A percentile compares a stretch with the other conserved stretches of the same genome.
These are phyloP conservation scores for Serrognathus titanus DNA, from an alignment of 2,888 invertebrate species.

Conservation along the genomic window DNA sequence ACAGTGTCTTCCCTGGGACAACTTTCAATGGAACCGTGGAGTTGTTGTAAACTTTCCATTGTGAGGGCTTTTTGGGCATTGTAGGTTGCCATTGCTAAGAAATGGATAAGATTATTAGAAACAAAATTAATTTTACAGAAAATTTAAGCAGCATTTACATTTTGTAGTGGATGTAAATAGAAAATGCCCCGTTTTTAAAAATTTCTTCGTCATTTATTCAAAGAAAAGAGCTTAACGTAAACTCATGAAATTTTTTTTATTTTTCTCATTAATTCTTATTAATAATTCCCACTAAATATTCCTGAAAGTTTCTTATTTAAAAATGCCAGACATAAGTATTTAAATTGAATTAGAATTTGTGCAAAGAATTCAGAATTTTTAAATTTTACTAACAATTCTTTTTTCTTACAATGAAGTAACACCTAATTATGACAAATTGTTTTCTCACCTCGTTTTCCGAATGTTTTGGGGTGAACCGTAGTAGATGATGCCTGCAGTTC, in stretches of 20 bases:
- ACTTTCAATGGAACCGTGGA: conserved; percentile 67
- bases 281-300: too few species aligned
- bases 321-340: too few species aligned
- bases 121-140: neutral
- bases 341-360: too few species aligned
- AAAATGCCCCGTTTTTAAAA: too few species aligned
- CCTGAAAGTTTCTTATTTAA: too few species aligned
- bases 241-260: too few species aligned
- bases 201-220: too few species aligned
- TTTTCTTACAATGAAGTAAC: neutral
- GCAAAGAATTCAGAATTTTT: too few species aligned
- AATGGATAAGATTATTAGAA: neutral
- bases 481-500: conserved; percentile 54
- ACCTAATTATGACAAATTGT: neutral
- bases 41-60: conserved; percentile 65
- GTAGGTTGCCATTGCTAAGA: conserved; percentile 63
- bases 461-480: conserved; percentile 56
- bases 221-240: too few species aligned
- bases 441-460: conserved; percentile 50
- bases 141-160: neutral
- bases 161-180: too few species aligned
- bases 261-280: too few species aligned
- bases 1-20: conserved; percentile 61
- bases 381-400: neutral
- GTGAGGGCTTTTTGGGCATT: conserved; percentile 67